These are phyloP conservation scores for Galerucella pusilla DNA, from an alignment of 2,888 invertebrate genomes.

Conservation along the genomic window DNA sequence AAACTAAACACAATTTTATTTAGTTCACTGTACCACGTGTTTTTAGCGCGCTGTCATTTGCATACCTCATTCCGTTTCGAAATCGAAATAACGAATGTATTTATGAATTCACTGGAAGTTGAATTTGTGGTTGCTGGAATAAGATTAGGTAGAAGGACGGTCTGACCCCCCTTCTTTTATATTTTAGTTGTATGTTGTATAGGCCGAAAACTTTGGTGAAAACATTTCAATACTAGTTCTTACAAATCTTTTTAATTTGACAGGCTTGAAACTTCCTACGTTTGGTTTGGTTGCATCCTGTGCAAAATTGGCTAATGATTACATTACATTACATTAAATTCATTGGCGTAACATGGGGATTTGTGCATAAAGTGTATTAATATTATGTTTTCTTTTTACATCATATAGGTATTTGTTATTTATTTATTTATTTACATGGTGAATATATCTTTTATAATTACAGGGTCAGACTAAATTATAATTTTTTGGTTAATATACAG, in stretches of 20 bases:
- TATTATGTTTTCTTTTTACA: too few relatives aligned
- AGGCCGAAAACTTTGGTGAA: conserved; percentile 13
- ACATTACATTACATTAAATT: conserved; percentile 10
- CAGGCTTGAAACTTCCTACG: conserved; percentile 30
- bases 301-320: conserved; percentile 40
- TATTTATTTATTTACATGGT: too few relatives aligned
- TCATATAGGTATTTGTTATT: too few relatives aligned
- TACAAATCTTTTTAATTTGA: conserved; percentile 22
- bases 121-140: neutral
- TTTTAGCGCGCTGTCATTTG: conserved; percentile 7
- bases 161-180: conserved; percentile 10
- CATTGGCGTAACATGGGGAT: conserved; percentile 4
- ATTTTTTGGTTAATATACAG: too few relatives aligned
- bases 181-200: neutral
- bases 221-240: neutral
- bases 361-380: neutral
- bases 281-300: conserved; percentile 38
- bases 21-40: conserved; percentile 12
- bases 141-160: neutral
- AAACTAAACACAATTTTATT: conserved; percentile 1
- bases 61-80: conserved; percentile 5
- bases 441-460: too few relatives aligned
- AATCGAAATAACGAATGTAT: conserved; percentile 10
- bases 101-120: neutral
- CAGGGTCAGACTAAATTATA: too few relatives aligned